These are phyloP conservation scores for Erithacus rubecula DNA, from an alignment of 2,797 vertebrate genomes.

Conservation along the genomic window DNA sequence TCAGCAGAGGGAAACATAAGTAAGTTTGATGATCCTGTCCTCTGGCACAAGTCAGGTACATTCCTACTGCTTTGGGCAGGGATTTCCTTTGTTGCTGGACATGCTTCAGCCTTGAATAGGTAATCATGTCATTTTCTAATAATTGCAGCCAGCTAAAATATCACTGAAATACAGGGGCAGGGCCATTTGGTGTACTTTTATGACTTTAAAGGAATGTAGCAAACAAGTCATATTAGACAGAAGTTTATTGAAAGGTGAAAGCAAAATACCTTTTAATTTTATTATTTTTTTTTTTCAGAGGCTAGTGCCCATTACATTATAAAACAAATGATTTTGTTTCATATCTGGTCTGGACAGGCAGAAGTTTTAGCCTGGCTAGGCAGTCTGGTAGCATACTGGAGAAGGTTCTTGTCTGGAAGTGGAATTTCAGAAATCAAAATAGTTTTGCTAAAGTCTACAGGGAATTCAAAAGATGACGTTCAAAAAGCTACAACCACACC, in stretches of 20 bases:
- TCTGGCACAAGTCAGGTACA: neutral
- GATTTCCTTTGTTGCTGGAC: slow-evolving; percentile 17
- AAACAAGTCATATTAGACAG: neutral
- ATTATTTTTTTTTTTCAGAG: neutral
- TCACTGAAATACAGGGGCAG: neutral
- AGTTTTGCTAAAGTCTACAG: neutral
- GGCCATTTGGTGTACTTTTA: rapidly evolving
- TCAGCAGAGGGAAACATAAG: neutral
- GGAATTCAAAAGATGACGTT: neutral
- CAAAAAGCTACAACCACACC: neutral
- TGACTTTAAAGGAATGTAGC: neutral
- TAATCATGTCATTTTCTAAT: neutral
- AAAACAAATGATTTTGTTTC: neutral
- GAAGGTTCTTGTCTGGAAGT: neutral
- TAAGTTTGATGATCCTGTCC: neutral
- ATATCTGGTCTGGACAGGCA: neutral
- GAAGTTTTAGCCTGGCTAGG: neutral
- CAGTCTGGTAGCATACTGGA: neutral
- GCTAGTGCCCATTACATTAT: neutral
- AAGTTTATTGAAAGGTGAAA: neutral
- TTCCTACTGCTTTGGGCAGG: neutral
- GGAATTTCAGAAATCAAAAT: neutral
- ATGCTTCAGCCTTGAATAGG: neutral
- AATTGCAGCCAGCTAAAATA: neutral
- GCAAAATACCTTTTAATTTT: neutral